These are phyloP conservation scores for Carapus acus DNA, from an alignment of 2,797 vertebrate species.

Conservation along the genomic window DNA sequence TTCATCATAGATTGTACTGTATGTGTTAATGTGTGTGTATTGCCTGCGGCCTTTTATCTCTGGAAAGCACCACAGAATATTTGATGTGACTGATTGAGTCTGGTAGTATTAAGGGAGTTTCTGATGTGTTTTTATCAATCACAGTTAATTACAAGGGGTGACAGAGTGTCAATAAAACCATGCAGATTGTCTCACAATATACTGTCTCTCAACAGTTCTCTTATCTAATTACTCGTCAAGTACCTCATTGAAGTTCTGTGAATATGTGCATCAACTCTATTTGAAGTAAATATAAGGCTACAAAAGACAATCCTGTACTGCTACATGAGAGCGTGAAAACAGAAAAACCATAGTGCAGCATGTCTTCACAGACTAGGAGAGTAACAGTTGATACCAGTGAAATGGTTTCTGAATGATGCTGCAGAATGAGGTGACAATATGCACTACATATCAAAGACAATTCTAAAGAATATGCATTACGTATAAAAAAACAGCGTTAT, in stretches of 20 bases:
- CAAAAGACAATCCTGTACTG: neutral
- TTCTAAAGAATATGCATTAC: constrained; percentile 1
- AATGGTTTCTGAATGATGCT: constrained; percentile 4
- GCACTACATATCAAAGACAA: constrained; percentile 12
- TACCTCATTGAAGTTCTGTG: no score
- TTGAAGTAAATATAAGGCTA: neutral
- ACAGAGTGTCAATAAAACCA: neutral
- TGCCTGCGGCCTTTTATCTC: no score
- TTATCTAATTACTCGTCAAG: neutral
- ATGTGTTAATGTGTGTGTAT: no score
- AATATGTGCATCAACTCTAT: constrained; percentile 10
- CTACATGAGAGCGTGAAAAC: neutral
- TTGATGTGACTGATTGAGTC: no score
- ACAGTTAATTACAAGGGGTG: neutral
- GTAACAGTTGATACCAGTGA: constrained; percentile 8
- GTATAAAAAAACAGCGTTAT: constrained; percentile 15
- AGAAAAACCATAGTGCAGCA: neutral
- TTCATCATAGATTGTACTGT: no score
- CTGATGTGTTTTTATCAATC: neutral
- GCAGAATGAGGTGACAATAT: constrained; percentile 8
- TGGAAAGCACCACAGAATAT: no score
- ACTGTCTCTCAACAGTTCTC: neutral
- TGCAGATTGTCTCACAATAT: neutral
- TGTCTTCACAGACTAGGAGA: constrained; percentile 5
- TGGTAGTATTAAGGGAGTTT: no score